Evolutionary conservation across 2,888 invertebrate species (phyloP).

Genomic region (Folsomia candida): DNA sequence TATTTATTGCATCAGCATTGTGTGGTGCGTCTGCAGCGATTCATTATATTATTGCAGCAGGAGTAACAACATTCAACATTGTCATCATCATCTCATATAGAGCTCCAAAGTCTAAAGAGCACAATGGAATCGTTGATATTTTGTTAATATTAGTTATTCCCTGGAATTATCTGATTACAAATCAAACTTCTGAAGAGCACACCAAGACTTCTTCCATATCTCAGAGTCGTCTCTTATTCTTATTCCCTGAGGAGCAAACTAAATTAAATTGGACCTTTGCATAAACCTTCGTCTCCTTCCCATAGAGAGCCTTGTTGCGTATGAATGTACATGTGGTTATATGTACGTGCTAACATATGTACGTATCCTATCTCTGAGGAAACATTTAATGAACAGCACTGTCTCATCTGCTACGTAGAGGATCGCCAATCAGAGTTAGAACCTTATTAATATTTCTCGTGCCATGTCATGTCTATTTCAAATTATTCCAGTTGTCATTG

Average conservation of each 20-base stretch:
- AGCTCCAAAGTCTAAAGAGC: background rate
- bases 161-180: background rate
- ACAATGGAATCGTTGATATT: background rate
- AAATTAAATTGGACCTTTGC: constrained; percentile 8
- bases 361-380: too few relatives aligned
- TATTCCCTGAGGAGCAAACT: constrained; percentile 6
- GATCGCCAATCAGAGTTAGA: background rate
- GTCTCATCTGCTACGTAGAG: background rate
- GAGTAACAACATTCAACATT: too few relatives aligned
- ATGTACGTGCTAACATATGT: too few relatives aligned
- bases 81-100: background rate
- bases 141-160: background rate
- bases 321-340: too few relatives aligned
- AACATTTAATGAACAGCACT: background rate
- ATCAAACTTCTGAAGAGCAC: background rate
- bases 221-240: background rate
- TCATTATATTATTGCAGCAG: background rate
- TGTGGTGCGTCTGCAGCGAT: background rate
- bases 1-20: constrained; percentile 3
- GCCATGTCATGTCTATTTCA: background rate
- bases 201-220: background rate
- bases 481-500: background rate
- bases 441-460: background rate
- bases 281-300: too few relatives aligned
- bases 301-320: background rate